Conservation (phyloP, 2,113 vertebrate species). For the Balaeniceps rex region DNA sequence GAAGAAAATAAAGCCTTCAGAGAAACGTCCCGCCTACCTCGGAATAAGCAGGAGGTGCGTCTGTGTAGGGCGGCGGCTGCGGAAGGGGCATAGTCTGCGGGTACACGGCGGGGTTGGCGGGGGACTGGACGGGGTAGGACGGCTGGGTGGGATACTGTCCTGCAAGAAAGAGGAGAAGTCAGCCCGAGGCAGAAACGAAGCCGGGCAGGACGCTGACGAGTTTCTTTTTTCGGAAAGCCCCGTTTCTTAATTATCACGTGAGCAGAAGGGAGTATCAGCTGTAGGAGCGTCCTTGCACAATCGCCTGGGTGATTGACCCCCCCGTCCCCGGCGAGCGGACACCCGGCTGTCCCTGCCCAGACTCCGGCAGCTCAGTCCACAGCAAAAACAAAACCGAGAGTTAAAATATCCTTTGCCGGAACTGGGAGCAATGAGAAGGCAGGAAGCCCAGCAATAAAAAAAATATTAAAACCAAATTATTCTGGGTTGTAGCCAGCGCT, state of each 20-base stretch:
- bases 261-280: neutral
- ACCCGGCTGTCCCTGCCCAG: no score
- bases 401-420: neutral
- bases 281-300: no score
- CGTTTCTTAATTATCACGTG: no score
- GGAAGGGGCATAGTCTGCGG: conserved; percentile 86
- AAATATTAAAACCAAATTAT: neutral
- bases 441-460: neutral
- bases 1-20: accelerated
- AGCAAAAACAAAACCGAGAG: neutral
- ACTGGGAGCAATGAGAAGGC: neutral
- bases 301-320: neutral
- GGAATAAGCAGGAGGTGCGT: conserved; percentile 90
- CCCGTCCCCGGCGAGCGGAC: neutral
- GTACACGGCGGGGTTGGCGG: conserved; percentile 83
- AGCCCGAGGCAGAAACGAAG: neutral
- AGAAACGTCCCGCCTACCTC: conserved; percentile 71
- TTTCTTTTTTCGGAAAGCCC: neutral
- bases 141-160: conserved; percentile 87
- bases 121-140: conserved; percentile 83
- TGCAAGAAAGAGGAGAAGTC: conserved; percentile 46
- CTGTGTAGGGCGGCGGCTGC: conserved; percentile 90
- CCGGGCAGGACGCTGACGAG: neutral
- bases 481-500: neutral
- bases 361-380: no score